Evolutionary conservation across 1,140 invertebrate species (phyloP).

Genomic region (Drosophila equinoxialis): DNA sequence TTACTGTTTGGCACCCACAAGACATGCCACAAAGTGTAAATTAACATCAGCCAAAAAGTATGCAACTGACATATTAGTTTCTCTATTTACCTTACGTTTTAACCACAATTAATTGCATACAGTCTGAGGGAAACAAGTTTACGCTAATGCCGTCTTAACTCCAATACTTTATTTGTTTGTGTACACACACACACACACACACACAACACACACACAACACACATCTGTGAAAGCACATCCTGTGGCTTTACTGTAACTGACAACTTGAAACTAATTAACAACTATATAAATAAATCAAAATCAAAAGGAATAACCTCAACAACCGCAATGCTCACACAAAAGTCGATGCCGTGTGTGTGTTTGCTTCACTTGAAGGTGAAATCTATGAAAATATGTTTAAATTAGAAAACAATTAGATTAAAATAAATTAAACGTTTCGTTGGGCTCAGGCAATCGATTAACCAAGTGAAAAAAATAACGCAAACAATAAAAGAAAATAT

Average conservation of each 20-base stretch:
- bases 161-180: background rate
- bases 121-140: background rate
- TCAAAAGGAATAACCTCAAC: slow-evolving; percentile 15
- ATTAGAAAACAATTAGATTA: slow-evolving; percentile 80
- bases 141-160: background rate
- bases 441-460: slow-evolving; percentile 77
- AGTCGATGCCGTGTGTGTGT: background rate
- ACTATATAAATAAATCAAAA: slow-evolving; percentile 31
- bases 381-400: slow-evolving; percentile 66
- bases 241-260: background rate
- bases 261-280: slow-evolving; percentile 41
- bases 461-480: slow-evolving; percentile 46
- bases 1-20: slow-evolving; percentile 22
- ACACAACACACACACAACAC: background rate
- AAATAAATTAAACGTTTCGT: slow-evolving; percentile 77
- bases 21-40: slow-evolving; percentile 24
- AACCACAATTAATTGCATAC: slow-evolving; percentile 1
- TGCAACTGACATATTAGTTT: slow-evolving; percentile 23
- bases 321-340: slow-evolving; percentile 17
- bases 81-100: background rate
- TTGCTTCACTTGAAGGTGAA: slow-evolving; percentile 53
- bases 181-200: background rate
- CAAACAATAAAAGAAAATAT: slow-evolving; percentile 34
- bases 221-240: background rate
- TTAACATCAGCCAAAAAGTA: slow-evolving; percentile 48